Evolutionary conservation across 2,797 vertebrate genomes (phyloP).

Genomic region (Xiphorhynchus erythropygius): DNA sequence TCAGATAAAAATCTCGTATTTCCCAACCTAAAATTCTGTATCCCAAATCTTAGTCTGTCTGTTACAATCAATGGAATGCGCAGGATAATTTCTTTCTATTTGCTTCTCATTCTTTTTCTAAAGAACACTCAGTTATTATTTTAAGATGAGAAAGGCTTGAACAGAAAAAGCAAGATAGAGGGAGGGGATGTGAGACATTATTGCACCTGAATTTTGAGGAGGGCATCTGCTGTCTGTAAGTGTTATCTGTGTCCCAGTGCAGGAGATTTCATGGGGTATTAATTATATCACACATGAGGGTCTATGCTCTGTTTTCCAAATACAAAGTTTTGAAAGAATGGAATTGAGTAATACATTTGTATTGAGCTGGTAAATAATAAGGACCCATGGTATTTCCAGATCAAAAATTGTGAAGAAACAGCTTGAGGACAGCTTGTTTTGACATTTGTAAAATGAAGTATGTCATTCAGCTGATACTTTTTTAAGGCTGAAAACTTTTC

Average conservation of each 20-base stretch:
- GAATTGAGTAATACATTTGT: neutral
- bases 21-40: neutral
- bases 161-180: neutral
- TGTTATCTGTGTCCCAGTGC: neutral
- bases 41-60: neutral
- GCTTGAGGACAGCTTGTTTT: neutral
- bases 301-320: neutral
- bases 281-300: neutral
- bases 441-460: neutral
- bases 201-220: neutral
- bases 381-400: neutral
- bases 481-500: neutral
- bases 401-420: neutral
- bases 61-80: neutral
- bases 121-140: neutral
- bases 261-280: neutral
- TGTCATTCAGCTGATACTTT: neutral
- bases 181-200: neutral
- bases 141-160: neutral
- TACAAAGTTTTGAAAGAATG: neutral
- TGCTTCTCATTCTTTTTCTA: rapidly evolving
- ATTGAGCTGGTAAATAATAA: neutral
- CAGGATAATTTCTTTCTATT: neutral
- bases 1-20: neutral
- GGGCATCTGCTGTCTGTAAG: neutral